phyloP scores from a whole-genome alignment of 1,140 invertebrate species.

The Cotesia chilonis region DNA sequence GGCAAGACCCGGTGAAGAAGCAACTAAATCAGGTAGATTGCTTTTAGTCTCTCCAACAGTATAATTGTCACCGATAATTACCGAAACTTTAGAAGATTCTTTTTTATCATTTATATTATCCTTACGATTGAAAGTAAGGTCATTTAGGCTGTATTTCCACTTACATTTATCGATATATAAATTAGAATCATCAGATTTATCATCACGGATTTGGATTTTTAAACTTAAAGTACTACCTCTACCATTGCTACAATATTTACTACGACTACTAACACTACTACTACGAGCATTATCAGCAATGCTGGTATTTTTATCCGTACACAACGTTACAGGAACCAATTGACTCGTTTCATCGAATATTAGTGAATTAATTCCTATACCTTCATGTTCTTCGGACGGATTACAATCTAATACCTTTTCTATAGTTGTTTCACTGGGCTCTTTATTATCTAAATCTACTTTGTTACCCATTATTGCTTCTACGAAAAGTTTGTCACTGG shows the following conservation, averaged over 20 bases:
- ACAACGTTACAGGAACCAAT: constrained; percentile 5
- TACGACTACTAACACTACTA: constrained; percentile 26
- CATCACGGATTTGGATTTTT: constrained; percentile 28
- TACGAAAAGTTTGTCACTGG: constrained; percentile 31
- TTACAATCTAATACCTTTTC: constrained; percentile 19
- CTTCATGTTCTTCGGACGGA: constrained; percentile 1
- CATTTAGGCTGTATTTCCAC: constrained; percentile 11
- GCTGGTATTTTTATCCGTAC: constrained; percentile 12
- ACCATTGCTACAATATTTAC: constrained; percentile 33
- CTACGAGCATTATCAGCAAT: constrained; percentile 14
- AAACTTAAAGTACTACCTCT: constrained; percentile 32
- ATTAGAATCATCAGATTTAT: constrained; percentile 26
- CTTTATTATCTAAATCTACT: constrained; percentile 30
- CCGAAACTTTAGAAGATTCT: neutral
- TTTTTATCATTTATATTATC: constrained; percentile 6
- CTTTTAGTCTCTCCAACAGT: constrained; percentile 34
- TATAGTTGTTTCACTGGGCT: constrained; percentile 12
- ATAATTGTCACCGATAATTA: constrained; percentile 23
- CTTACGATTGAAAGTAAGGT: constrained; percentile 16
- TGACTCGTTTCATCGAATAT: neutral
- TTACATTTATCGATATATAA: constrained; percentile 24
- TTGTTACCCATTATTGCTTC: constrained; percentile 30
- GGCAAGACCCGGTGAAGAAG: constrained; percentile 50
- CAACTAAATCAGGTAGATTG: constrained; percentile 55
- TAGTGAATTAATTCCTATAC: constrained; percentile 5